A percentile compares a stretch with the other conserved stretches of the same genome.
These are phyloP conservation scores for Carassius carassius DNA, from an alignment of 2,113 vertebrate genomes.

Conservation along the genomic window DNA sequence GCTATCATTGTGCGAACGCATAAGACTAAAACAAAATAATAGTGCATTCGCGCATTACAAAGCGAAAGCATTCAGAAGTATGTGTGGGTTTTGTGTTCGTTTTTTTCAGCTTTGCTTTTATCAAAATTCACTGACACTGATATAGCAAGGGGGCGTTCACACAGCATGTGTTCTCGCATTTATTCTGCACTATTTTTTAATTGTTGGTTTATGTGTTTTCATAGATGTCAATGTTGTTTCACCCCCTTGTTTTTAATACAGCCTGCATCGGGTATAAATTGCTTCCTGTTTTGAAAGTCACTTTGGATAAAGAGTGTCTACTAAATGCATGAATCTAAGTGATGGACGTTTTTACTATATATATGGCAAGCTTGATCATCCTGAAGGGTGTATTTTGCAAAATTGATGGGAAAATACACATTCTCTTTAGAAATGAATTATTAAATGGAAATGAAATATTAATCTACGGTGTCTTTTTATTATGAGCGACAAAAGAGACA, in stretches of 20 bases:
- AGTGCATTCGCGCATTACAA: neutral
- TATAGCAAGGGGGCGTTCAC: neutral
- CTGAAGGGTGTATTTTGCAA: neutral
- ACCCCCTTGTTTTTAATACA: neutral
- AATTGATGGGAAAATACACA: neutral
- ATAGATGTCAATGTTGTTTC: neutral
- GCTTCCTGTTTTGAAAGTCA: neutral
- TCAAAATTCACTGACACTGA: neutral
- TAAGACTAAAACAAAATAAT: neutral
- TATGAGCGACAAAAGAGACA: neutral
- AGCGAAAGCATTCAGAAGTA: neutral
- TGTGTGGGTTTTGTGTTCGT: neutral
- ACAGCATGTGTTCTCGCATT: neutral
- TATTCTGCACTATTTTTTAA: neutral
- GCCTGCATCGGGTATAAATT: neutral
- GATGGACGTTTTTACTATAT: neutral
- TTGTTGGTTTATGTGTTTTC: neutral
- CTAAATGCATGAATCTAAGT: neutral
- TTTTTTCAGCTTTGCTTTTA: neutral
- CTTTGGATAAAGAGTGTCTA: neutral
- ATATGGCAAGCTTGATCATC: neutral
- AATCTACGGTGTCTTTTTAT: neutral
- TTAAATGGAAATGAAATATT: neutral
- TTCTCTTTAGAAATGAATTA: neutral
- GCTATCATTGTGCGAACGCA: neutral